These are phyloP conservation scores for Simalia tracyae DNA, from an alignment of 2,797 vertebrate species.

Conservation along the genomic window DNA sequence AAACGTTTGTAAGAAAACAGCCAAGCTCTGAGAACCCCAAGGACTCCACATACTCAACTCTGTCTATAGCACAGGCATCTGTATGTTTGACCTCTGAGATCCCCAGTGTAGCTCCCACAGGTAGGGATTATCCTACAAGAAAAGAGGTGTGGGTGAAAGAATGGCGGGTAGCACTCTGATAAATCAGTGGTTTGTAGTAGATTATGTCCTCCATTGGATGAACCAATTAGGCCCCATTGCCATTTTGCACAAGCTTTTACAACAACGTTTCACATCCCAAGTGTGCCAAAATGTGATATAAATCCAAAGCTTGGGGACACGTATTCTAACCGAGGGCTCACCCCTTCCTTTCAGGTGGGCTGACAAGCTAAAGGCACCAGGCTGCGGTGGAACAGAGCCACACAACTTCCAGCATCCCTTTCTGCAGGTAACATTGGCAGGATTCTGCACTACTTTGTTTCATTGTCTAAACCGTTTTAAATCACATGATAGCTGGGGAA, in stretches of 20 bases:
- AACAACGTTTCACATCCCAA: neutral
- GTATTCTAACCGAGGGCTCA: neutral
- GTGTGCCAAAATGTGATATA: neutral
- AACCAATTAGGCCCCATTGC: neutral
- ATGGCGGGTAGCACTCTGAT: neutral
- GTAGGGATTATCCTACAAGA: neutral
- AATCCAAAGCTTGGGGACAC: neutral
- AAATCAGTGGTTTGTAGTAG: too few species aligned
- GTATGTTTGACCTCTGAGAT: neutral
- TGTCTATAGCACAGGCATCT: neutral
- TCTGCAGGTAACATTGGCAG: constrained; percentile 80
- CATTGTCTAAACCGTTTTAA: neutral
- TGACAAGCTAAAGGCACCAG: constrained; percentile 79
- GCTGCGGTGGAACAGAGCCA: constrained; percentile 71
- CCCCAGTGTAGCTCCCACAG: neutral
- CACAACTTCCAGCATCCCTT: constrained; percentile 88
- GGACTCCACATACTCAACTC: too few species aligned
- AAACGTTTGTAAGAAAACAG: too few species aligned
- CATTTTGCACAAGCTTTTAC: neutral
- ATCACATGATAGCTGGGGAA: neutral
- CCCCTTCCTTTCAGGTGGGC: constrained; percentile 82
- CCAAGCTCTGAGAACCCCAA: too few species aligned
- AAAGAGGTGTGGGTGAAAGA: neutral
- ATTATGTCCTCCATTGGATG: too few species aligned
- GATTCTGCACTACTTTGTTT: neutral